A percentile compares a stretch with the other conserved stretches of the same genome.
Evolutionary conservation across 30 jellyfish, hydroid and myxozoan genomes (phyloP).

Genomic region (Nemopilema nomurai): DNA sequence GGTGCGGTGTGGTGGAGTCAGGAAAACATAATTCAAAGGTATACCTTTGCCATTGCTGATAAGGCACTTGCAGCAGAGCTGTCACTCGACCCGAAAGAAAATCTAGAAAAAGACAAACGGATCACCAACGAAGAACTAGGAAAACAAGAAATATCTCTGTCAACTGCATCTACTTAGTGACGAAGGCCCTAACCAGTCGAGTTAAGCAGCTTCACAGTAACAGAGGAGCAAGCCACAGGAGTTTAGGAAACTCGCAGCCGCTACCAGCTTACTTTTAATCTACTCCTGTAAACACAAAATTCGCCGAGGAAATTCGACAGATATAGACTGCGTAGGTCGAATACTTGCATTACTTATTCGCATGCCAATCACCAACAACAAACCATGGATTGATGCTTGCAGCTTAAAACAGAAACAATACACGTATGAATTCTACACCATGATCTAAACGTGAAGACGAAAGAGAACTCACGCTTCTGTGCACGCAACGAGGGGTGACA

Average conservation of each 20-base stretch:
- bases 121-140: neutral
- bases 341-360: too few relatives aligned
- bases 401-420: neutral
- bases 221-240: neutral
- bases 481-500: constrained; percentile 85
- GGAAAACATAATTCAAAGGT: neutral
- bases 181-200: neutral
- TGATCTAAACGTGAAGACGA: neutral
- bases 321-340: neutral
- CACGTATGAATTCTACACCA: neutral
- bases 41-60: constrained; percentile 66
- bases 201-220: neutral
- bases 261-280: neutral
- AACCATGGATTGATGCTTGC: neutral
- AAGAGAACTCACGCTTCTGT: constrained; percentile 69
- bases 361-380: too few relatives aligned
- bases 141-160: neutral
- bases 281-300: neutral
- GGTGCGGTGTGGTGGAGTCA: neutral
- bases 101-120: constrained; percentile 31
- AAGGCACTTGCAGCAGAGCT: constrained; percentile 74
- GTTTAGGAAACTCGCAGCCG: neutral
- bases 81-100: constrained; percentile 84
- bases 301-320: neutral
- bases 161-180: neutral